Conservation (phyloP, 2,113 vertebrate genomes). For the Cottus gobio region DNA sequence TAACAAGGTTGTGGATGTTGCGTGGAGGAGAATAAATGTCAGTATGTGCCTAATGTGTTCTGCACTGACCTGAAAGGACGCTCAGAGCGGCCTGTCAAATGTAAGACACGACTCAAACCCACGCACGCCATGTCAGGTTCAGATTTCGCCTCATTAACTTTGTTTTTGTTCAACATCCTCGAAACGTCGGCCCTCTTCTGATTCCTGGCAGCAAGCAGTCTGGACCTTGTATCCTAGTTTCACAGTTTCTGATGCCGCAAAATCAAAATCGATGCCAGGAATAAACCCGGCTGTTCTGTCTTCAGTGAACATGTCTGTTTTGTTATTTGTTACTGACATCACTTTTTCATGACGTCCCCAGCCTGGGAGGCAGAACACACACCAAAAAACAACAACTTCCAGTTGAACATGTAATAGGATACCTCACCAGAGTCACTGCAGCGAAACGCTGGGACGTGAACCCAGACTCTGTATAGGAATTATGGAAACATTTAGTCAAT, state of each 20-base stretch:
- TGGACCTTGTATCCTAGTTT: constrained; percentile 55
- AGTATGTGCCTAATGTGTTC: constrained; percentile 18
- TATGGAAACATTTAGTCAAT: not conserved
- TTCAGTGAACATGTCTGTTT: constrained; percentile 50
- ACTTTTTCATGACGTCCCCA: constrained; percentile 42
- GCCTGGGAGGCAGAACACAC: constrained; percentile 42
- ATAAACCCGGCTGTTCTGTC: constrained; percentile 47
- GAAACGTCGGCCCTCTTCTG: constrained; percentile 8
- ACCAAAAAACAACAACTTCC: not conserved
- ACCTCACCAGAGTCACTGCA: constrained; percentile 23
- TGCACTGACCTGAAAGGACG: constrained; percentile 13
- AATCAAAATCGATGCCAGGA: constrained; percentile 58
- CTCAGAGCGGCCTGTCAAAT: constrained; percentile 29
- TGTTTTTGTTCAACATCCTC: constrained; percentile 11
- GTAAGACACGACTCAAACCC: constrained; percentile 32
- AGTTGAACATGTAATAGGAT: constrained; percentile 42
- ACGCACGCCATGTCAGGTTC: constrained; percentile 20
- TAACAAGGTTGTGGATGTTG: constrained; percentile 28
- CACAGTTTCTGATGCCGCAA: constrained; percentile 49
- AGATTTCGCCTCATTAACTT: constrained; percentile 49
- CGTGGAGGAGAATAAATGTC: constrained; percentile 44
- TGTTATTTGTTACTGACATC: constrained; percentile 57
- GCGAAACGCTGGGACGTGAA: constrained; percentile 14
- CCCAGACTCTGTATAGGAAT: not conserved
- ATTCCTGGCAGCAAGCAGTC: constrained; percentile 18